phyloP scores from a whole-genome alignment of 92 coral and sea anemone genomes.

The Nematostella vectensis region DNA sequence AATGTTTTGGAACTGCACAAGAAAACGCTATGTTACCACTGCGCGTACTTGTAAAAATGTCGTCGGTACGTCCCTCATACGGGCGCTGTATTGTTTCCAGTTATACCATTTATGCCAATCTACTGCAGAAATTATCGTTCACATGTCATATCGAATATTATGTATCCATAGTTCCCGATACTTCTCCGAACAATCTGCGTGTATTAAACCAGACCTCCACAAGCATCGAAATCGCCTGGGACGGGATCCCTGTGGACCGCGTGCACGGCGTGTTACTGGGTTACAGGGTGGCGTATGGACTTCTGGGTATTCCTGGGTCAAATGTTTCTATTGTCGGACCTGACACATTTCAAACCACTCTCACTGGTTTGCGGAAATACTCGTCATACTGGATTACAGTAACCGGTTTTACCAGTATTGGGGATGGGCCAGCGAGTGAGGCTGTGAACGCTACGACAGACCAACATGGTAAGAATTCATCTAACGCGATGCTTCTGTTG shows the following conservation, averaged over 20 bases:
- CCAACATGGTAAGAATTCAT: slow-evolving; percentile 2
- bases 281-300: slow-evolving; percentile 1
- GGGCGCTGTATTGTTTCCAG: no score
- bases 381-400: not conserved
- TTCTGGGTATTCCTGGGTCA: not conserved
- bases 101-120: no score
- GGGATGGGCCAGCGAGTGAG: not conserved
- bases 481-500: not conserved
- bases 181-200: slow-evolving; percentile 3
- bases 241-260: not conserved
- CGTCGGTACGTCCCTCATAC: no score
- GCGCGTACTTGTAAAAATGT: no score
- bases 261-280: not conserved
- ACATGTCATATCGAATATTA: no score
- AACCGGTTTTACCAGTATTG: not conserved
- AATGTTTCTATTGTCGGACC: not conserved
- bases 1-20: no score
- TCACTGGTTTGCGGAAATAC: not conserved
- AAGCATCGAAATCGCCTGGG: slow-evolving; percentile 16
- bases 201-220: slow-evolving; percentile 9
- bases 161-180: no score
- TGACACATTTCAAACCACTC: not conserved
- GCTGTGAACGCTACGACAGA: not conserved
- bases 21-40: no score
- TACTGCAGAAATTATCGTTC: no score